Conservation (phyloP, 2,888 invertebrate genomes). For the Dicyrtomina minuta region DNA sequence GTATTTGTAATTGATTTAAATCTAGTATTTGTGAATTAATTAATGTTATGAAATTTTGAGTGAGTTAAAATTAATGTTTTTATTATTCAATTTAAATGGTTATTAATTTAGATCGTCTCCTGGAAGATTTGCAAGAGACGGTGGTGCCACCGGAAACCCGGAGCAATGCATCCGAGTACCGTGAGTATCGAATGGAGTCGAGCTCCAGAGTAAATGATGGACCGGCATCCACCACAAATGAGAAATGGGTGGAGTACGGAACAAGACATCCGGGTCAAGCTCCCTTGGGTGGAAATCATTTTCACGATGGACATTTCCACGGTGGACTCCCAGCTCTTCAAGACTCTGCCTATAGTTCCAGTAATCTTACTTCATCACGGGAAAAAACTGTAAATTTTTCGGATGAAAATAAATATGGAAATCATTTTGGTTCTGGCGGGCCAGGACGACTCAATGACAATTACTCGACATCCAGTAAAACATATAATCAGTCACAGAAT, state of each 20-base stretch:
- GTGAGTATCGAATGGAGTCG: conserved; percentile 49
- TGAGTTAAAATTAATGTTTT: background rate
- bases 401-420: conserved; percentile 34
- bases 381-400: conserved; percentile 49
- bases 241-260: conserved; percentile 52
- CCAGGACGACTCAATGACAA: too few relatives aligned
- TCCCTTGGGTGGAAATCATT: too few relatives aligned
- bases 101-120: conserved; percentile 45
- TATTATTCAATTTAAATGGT: background rate
- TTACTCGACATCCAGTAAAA: background rate
- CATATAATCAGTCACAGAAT: background rate
- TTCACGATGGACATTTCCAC: too few relatives aligned
- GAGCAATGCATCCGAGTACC: conserved; percentile 43
- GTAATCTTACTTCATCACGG: background rate
- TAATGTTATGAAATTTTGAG: background rate
- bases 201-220: conserved; percentile 44
- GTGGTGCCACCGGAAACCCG: conserved; percentile 46
- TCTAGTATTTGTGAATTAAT: too few relatives aligned
- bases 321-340: conserved; percentile 3
- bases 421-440: background rate
- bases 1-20: background rate
- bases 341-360: conserved; percentile 22
- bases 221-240: conserved; percentile 44
- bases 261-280: conserved; percentile 41
- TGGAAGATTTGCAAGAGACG: conserved; percentile 51